Percentiles rank a stretch among this genome's conserved stretches.
These are phyloP conservation scores for Ornithoptera alexandrae DNA, from an alignment of 2,888 invertebrate genomes.

Conservation along the genomic window DNA sequence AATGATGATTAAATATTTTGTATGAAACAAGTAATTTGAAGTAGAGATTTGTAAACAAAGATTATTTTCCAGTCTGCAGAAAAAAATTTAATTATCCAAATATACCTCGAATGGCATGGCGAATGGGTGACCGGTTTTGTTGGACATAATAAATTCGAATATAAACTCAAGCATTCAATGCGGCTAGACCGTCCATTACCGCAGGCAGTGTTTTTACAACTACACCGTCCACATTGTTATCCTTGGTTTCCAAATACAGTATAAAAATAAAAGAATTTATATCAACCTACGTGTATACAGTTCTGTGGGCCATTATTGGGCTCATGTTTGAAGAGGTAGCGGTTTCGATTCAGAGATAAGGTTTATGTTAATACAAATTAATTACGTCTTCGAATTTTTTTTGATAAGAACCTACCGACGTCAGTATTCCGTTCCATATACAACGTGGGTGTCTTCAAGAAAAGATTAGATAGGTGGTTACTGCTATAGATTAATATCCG, in stretches of 20 bases:
- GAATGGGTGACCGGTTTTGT: conserved; percentile 8
- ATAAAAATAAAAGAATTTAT: conserved; percentile 17
- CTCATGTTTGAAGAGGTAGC: conserved; percentile 1
- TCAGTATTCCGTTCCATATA: too few relatives aligned
- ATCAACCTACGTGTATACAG: neutral
- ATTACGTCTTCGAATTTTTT: too few relatives aligned
- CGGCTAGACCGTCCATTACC: conserved; percentile 4
- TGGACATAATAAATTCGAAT: conserved; percentile 13
- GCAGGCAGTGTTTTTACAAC: conserved; percentile 9
- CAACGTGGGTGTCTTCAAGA: too few relatives aligned
- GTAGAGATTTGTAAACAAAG: neutral
- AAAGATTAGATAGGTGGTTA: too few relatives aligned
- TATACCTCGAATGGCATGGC: neutral
- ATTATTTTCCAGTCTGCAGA: too few relatives aligned
- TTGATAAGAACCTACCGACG: too few relatives aligned
- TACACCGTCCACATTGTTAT: conserved; percentile 17
- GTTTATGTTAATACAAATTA: too few relatives aligned
- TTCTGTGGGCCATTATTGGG: conserved; percentile 9
- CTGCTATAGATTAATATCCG: too few relatives aligned
- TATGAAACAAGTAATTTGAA: neutral
- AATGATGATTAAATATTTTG: neutral
- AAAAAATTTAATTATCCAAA: conserved; percentile 6
- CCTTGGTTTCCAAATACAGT: conserved; percentile 23
- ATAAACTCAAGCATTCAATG: conserved; percentile 7
- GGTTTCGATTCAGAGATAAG: neutral